Conservation (phyloP, 1,140 invertebrate species). For the Batillaria attramentaria region DNA sequence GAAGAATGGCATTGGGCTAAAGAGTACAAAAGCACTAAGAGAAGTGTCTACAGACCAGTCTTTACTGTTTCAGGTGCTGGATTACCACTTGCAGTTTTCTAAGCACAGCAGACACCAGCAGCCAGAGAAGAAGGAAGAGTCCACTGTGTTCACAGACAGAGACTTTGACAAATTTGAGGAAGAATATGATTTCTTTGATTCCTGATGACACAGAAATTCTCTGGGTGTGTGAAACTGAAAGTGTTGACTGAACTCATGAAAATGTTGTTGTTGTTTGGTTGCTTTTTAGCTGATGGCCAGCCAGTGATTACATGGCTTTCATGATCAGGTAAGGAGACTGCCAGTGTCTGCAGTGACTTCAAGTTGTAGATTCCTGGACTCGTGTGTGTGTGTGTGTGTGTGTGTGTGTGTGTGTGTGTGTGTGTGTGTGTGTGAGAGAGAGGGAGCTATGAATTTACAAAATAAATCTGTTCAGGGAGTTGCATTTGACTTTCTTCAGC, state of each 20-base stretch:
- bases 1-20: background rate
- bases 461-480: background rate
- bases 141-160: slow-evolving; percentile 44
- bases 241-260: no score
- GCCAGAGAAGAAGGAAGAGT: slow-evolving; percentile 13
- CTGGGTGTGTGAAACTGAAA: no score
- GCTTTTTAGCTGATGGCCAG: no score
- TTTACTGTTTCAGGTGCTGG: slow-evolving; percentile 12
- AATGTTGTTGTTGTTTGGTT: no score
- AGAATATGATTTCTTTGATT: slow-evolving; percentile 45
- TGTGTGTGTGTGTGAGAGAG: slow-evolving; percentile 13
- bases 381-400: background rate
- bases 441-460: background rate
- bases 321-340: no score
- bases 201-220: background rate
- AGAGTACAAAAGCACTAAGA: background rate
- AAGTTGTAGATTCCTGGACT: no score
- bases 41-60: background rate
- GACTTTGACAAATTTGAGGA: slow-evolving; percentile 52
- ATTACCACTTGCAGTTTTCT: slow-evolving; percentile 7
- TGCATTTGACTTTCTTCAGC: no score
- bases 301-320: no score
- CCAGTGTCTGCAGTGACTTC: no score
- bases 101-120: background rate
- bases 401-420: slow-evolving; percentile 3